Evolutionary conservation across 2,113 vertebrate genomes (phyloP), one percentile per base, ranked within the genome.

Genomic region (Pitta sordida): DNA sequence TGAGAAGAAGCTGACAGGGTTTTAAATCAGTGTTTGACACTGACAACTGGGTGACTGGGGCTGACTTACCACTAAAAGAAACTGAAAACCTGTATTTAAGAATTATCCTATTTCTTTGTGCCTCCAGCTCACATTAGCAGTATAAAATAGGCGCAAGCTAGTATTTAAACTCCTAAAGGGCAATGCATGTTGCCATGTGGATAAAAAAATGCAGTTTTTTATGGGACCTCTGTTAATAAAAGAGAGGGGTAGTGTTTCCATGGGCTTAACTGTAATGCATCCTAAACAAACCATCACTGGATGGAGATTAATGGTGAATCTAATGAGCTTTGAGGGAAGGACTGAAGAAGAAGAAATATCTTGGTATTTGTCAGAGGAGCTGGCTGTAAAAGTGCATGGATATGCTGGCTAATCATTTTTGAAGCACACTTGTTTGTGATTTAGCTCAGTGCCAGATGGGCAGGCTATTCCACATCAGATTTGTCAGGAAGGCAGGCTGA

Each of bases 141-240:
- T 97, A 94, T 93, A 92, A 94, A 96, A 73, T 58, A 96, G 67
- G 51, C 85, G 81, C 24, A 63, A 4, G 27, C 68, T 77, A 58
- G 85, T 87, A 58, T 91, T 96, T 84, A 81, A 77, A 22, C 95
- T 96, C 94, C 93, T 96, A 65, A 97, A 97, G 83, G 65, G 41
- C 70, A 23, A 49, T 95, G 77, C 76, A 87, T 73, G 71, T 91
- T 95, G 86, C 65, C 93, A 77, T 39, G 6, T 46, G 76, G 52
- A 64, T 92, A 43, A 92, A 69, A 96, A 96, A 96, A 90, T 87
- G 41, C 51, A 89, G 63, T 16, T 17, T 91, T 93, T 97, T 91
- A 94, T 97, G 76, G 69, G 77, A 65, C 88, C 65, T 63, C 22
- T 94, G 53, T 82, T 97, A 94, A 88, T 94, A 93, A 95, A 67